A percentile compares a stretch with the other conserved stretches of the same genome.
Conservation (phyloP, 2,113 vertebrate species). For the Sceloporus undulatus region DNA sequence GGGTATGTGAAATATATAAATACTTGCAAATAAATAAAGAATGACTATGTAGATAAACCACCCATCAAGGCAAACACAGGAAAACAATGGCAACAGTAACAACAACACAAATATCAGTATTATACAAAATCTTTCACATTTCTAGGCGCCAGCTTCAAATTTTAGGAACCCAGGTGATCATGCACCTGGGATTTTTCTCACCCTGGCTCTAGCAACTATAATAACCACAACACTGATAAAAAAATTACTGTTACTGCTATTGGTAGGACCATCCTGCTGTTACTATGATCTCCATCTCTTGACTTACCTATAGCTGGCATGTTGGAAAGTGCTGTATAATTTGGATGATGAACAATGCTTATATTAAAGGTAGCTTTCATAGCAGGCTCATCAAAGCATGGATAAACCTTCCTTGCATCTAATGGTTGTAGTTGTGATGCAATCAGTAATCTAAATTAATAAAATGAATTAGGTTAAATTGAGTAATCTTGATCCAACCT, state of each 20-base stretch:
- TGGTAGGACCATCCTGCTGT: neutral
- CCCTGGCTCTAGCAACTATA: neutral
- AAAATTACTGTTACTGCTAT: neutral
- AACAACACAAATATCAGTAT: too few species aligned
- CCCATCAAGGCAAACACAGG: neutral
- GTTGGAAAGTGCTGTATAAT: constrained; percentile 83
- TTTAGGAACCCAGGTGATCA: neutral
- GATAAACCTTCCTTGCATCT: constrained; percentile 80
- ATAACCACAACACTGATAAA: neutral
- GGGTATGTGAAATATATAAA: too few species aligned
- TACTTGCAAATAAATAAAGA: too few species aligned
- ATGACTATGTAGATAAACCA: neutral
- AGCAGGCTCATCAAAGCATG: constrained; percentile 86
- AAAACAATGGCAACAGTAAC: neutral
- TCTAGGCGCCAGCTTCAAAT: neutral
- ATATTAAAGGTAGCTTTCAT: constrained; percentile 85
- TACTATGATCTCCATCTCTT: neutral
- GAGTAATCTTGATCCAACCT: neutral
- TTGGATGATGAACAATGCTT: constrained; percentile 81
- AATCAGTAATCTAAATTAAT: constrained; percentile 75
- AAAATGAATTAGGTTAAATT: constrained; percentile 44
- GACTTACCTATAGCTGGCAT: constrained; percentile 83
- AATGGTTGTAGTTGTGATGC: constrained; percentile 81
- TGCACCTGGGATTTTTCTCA: neutral
- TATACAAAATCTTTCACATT: neutral